Percentiles rank a stretch among this genome's conserved stretches.
Conservation (phyloP, 2,113 vertebrate species). For the Loxodonta africana region DNA sequence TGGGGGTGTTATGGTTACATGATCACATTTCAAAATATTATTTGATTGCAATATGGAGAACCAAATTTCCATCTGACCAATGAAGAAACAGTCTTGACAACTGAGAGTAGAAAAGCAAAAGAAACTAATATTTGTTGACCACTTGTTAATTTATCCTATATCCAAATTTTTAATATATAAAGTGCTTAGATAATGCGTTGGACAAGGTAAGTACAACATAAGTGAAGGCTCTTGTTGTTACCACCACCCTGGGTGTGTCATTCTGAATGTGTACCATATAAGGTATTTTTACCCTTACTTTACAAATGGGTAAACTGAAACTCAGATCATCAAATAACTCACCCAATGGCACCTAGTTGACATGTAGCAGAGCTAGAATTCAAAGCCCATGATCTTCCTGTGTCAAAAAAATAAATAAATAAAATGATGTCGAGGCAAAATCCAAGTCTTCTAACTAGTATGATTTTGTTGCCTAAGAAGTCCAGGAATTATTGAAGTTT, state of each 20-base stretch:
- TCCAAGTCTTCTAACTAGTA: background rate
- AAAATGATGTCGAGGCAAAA: background rate
- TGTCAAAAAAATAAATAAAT: background rate
- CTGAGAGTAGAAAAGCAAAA: background rate
- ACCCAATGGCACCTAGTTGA: background rate
- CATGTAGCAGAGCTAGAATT: background rate
- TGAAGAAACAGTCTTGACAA: background rate
- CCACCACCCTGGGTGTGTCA: background rate
- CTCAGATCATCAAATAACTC: background rate
- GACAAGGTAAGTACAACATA: background rate
- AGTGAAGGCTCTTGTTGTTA: background rate
- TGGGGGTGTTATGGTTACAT: background rate
- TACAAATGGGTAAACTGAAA: background rate
- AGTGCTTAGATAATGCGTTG: background rate
- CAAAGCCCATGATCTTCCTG: background rate
- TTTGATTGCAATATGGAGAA: background rate
- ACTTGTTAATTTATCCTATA: background rate
- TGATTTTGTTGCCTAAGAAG: background rate
- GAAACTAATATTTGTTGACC: background rate
- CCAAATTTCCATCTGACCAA: background rate
- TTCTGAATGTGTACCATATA: background rate
- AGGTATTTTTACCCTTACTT: background rate
- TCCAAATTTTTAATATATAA: background rate
- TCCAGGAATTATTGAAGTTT: background rate
- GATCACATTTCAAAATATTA: background rate